phyloP scores from a whole-genome alignment of 2,113 vertebrate species.

The Labrus mixtus region DNA sequence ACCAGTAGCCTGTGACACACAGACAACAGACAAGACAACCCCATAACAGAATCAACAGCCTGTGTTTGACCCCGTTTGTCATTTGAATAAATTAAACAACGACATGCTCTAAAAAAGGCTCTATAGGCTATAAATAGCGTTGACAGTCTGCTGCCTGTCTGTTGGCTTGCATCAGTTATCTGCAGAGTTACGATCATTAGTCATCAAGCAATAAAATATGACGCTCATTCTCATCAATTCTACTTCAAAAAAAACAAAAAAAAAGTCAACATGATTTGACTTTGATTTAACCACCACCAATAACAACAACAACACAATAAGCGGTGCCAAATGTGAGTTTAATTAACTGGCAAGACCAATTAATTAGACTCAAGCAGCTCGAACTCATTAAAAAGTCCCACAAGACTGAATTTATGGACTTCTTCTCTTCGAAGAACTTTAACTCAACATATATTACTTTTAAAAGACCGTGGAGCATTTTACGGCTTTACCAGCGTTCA shows the following conservation, averaged over 20 bases:
- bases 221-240: not conserved
- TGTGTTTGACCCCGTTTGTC: not conserved
- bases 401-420: conserved; percentile 18
- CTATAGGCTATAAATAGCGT: conserved; percentile 35
- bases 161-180: conserved; percentile 39
- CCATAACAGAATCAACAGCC: not conserved
- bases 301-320: not conserved
- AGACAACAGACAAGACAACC: no score
- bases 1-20: no score
- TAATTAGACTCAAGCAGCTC: conserved; percentile 4
- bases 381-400: conserved; percentile 1
- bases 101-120: conserved; percentile 6
- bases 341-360: not conserved
- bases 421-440: conserved; percentile 1
- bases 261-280: not conserved
- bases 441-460: not conserved
- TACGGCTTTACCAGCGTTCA: not conserved
- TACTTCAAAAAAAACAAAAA: not conserved
- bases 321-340: not conserved
- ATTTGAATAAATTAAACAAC: conserved; percentile 8
- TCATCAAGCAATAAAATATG: not conserved
- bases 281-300: not conserved
- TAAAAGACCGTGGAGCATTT: conserved; percentile 8
- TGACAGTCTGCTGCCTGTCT: conserved; percentile 2
- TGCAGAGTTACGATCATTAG: not conserved